Conservation (phyloP, 2,113 vertebrate species). For the Ceyx margarethae region DNA sequence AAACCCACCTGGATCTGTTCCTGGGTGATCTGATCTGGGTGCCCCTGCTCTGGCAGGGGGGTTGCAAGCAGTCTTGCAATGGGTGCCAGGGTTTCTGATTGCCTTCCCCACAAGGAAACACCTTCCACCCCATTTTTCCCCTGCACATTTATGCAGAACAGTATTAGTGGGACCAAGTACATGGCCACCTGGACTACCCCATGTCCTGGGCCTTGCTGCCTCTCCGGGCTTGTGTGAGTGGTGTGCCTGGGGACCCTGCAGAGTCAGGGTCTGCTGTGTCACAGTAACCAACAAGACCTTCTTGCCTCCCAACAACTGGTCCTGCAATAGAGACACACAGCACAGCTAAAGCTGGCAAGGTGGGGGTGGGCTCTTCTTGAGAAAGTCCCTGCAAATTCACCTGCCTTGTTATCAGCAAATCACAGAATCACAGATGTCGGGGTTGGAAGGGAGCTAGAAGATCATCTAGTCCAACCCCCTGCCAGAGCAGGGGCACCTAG, state of each 20-base stretch:
- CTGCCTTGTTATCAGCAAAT: neutral
- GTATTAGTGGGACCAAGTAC: neutral
- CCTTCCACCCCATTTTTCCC: neutral
- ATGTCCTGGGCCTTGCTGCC: neutral
- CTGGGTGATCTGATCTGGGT: no score
- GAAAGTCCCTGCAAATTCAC: neutral
- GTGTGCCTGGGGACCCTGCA: neutral
- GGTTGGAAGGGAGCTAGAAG: no score
- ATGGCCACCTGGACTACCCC: neutral
- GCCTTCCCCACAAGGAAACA: neutral
- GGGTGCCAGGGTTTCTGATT: neutral
- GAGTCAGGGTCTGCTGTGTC: neutral
- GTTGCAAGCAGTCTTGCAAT: neutral
- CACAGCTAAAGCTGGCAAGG: accelerated
- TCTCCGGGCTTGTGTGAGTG: accelerated
- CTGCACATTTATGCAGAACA: neutral
- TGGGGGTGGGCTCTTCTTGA: neutral
- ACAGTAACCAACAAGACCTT: neutral
- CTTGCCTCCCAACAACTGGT: neutral
- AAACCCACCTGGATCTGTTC: no score
- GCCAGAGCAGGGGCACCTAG: no score
- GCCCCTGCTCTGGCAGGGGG: no score
- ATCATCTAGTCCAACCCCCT: no score
- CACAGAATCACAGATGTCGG: no score
- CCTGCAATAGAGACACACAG: neutral